phyloP scores from a whole-genome alignment of 2,797 vertebrate species.

The Spinibarbus caldwelli region DNA sequence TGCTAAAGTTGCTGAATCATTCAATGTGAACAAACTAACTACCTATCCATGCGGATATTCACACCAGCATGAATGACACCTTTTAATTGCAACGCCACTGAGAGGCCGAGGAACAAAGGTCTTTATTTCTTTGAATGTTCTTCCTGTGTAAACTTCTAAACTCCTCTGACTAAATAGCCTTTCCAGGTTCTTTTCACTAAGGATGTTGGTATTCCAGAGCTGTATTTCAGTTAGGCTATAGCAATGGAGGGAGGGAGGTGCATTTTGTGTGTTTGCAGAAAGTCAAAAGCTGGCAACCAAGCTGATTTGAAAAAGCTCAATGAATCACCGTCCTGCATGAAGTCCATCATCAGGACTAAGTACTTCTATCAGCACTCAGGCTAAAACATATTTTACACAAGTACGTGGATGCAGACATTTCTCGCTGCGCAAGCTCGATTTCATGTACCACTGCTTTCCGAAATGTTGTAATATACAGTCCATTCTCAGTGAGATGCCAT shows the following conservation, averaged over 20 bases:
- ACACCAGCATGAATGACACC: constrained; percentile 56
- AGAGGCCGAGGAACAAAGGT: constrained; percentile 53
- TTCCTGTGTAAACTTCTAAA: constrained; percentile 46
- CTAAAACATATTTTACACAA: constrained; percentile 16
- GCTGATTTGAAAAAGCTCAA: constrained; percentile 44
- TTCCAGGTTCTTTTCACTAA: constrained; percentile 57
- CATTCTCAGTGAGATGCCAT: not conserved
- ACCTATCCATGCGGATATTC: constrained; percentile 55
- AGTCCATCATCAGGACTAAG: constrained; percentile 38
- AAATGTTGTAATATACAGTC: not conserved
- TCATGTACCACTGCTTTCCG: not conserved
- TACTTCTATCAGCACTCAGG: constrained; percentile 25
- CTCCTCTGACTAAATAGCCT: constrained; percentile 49
- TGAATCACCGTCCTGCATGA: constrained; percentile 50
- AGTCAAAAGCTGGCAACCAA: constrained; percentile 56
- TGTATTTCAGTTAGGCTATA: constrained; percentile 37
- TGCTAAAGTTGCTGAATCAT: constrained; percentile 54
- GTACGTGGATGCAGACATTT: not conserved
- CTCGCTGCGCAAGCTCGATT: not conserved
- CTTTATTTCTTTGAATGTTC: constrained; percentile 48
- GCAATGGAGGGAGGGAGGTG: not conserved
- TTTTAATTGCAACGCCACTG: constrained; percentile 53
- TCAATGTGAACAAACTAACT: constrained; percentile 46
- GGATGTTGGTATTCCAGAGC: constrained; percentile 63
- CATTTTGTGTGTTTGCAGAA: constrained; percentile 25